A percentile compares a stretch with the other conserved stretches of the same genome.
phyloP scores from a whole-genome alignment of 1,140 invertebrate genomes.

The Zaprionus camerounensis region DNA sequence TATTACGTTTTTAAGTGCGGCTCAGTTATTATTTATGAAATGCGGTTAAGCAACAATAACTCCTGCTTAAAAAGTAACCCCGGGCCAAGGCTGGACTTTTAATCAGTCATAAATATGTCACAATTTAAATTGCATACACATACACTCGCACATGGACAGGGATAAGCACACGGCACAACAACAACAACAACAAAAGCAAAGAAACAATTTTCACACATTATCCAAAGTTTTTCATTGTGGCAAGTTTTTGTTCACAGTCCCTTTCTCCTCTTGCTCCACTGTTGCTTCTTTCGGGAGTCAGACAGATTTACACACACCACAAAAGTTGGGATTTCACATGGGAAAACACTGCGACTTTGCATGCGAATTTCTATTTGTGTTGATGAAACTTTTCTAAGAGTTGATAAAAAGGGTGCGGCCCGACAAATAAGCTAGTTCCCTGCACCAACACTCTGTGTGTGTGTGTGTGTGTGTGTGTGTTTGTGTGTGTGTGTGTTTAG shows the following conservation, averaged over 20 bases:
- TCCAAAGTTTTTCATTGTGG: slow-evolving; percentile 34
- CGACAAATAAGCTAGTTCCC: slow-evolving; percentile 38
- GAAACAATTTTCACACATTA: slow-evolving; percentile 44
- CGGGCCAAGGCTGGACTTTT: slow-evolving; percentile 40
- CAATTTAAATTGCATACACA: slow-evolving; percentile 31
- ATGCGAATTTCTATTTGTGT: slow-evolving; percentile 68
- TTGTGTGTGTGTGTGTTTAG: slow-evolving; percentile 4
- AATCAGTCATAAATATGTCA: slow-evolving; percentile 55
- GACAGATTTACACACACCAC: slow-evolving; percentile 40
- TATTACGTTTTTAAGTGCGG: slow-evolving; percentile 74
- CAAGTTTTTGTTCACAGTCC: slow-evolving; percentile 31
- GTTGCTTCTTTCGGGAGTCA: slow-evolving; percentile 19
- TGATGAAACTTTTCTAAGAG: slow-evolving; percentile 54
- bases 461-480: not conserved
- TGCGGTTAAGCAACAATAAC: slow-evolving; percentile 31
- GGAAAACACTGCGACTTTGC: slow-evolving; percentile 41
- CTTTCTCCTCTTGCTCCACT: slow-evolving; percentile 8
- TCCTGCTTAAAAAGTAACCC: slow-evolving; percentile 23
- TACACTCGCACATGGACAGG: not conserved
- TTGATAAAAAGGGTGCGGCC: slow-evolving; percentile 44
- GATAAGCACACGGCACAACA: not conserved
- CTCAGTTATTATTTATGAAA: slow-evolving; percentile 67
- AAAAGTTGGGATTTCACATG: slow-evolving; percentile 65
- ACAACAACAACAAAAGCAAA: not conserved
- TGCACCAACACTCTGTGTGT: not conserved